phyloP scores from a whole-genome alignment of 2,797 vertebrate species.

The Falco novaeseelandiae region DNA sequence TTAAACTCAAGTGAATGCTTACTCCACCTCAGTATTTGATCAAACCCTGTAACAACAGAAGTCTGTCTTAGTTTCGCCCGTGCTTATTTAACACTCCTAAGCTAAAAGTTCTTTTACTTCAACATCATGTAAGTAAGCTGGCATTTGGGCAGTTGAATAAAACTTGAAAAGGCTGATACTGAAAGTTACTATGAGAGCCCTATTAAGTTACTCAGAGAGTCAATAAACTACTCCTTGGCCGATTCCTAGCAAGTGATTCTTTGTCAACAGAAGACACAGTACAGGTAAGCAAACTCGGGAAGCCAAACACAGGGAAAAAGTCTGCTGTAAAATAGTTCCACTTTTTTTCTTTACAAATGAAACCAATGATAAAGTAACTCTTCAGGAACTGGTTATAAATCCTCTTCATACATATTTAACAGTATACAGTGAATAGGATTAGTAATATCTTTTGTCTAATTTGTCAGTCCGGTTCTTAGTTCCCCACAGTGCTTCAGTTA shows the following conservation, averaged over 20 bases:
- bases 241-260: background rate
- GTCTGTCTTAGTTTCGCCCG: background rate
- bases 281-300: slow-evolving; percentile 13
- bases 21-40: slow-evolving; percentile 9
- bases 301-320: background rate
- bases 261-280: background rate
- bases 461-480: slow-evolving; percentile 66
- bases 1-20: slow-evolving; percentile 24
- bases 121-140: background rate
- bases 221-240: background rate
- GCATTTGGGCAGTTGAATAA: slow-evolving; percentile 46
- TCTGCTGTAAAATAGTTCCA: background rate
- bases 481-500: slow-evolving; percentile 60
- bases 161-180: slow-evolving; percentile 8
- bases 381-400: slow-evolving; percentile 68
- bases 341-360: slow-evolving; percentile 58
- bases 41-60: background rate
- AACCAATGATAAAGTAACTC: slow-evolving; percentile 66
- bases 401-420: slow-evolving; percentile 68
- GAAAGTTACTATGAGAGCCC: background rate
- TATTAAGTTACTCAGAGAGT: background rate
- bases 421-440: slow-evolving; percentile 68
- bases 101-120: slow-evolving; percentile 61
- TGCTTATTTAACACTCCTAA: slow-evolving; percentile 28
- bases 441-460: slow-evolving; percentile 69